These are phyloP conservation scores for Aleiodes testaceus DNA, from an alignment of 2,888 invertebrate genomes.

Conservation along the genomic window DNA sequence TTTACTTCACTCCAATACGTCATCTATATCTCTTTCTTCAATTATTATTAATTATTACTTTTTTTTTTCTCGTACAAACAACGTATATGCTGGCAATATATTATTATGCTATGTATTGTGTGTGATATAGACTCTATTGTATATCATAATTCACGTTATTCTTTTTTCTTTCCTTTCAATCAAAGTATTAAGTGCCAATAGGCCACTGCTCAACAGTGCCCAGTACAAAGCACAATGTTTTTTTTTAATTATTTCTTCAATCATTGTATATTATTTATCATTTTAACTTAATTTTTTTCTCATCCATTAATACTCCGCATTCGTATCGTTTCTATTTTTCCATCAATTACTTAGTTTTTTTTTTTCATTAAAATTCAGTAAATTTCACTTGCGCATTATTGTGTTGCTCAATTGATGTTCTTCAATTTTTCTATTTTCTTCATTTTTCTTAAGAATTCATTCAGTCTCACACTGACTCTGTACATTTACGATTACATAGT, in stretches of 20 bases:
- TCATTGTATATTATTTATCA: slow-evolving; percentile 16
- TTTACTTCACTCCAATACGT: slow-evolving; percentile 26
- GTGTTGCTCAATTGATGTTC: slow-evolving; percentile 47
- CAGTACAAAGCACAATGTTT: slow-evolving; percentile 37
- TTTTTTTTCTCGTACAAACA: slow-evolving; percentile 58
- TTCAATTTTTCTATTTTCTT: slow-evolving; percentile 22
- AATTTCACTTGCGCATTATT: slow-evolving; percentile 32
- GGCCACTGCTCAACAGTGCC: slow-evolving; percentile 70
- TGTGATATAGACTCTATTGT: slow-evolving; percentile 72
- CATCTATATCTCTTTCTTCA: slow-evolving; percentile 17
- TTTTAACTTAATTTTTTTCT: slow-evolving; percentile 29
- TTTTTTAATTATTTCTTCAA: slow-evolving; percentile 1
- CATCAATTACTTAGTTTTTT: slow-evolving; percentile 32
- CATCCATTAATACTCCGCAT: slow-evolving; percentile 29
- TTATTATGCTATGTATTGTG: slow-evolving; percentile 70
- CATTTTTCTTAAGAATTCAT: slow-evolving; percentile 7
- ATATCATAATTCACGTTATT: slow-evolving; percentile 55
- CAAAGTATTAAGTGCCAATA: slow-evolving; percentile 30
- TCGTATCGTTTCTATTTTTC: slow-evolving; percentile 46
- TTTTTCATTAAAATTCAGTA: slow-evolving; percentile 28
- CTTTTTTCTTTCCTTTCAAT: background rate
- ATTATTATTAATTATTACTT: slow-evolving; percentile 12
- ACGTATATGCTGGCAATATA: slow-evolving; percentile 72
- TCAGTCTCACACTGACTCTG: slow-evolving; percentile 31
- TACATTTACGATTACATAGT: slow-evolving; percentile 32